These are phyloP conservation scores for Falcunculus frontatus DNA, from an alignment of 2,113 vertebrate species.

Conservation along the genomic window DNA sequence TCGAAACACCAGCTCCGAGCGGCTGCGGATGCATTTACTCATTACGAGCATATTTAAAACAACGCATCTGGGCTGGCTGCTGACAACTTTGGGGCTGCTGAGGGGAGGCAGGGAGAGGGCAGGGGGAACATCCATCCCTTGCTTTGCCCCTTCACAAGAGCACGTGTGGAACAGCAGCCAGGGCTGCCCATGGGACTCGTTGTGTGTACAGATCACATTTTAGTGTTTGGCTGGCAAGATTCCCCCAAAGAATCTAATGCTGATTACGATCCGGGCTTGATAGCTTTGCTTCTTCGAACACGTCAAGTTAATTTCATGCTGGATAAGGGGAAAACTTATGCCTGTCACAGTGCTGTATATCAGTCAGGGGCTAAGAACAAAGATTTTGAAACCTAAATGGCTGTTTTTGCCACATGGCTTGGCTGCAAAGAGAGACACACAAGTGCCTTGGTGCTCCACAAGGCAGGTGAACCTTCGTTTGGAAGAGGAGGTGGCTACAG, in stretches of 20 bases:
- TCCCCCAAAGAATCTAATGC: neutral
- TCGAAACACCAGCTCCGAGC: neutral
- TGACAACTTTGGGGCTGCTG: neutral
- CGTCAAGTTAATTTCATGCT: constrained; percentile 43
- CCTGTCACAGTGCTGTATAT: constrained; percentile 1
- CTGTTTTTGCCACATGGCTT: neutral
- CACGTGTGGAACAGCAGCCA: neutral
- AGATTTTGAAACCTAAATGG: neutral
- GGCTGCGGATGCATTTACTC: neutral
- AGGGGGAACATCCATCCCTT: neutral
- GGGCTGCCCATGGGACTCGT: neutral
- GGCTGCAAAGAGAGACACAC: neutral
- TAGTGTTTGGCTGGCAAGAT: neutral
- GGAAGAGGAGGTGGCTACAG: neutral
- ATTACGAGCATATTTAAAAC: neutral
- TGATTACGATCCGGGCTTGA: neutral
- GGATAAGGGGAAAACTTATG: constrained; percentile 45
- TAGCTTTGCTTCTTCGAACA: constrained; percentile 21
- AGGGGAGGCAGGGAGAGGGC: neutral
- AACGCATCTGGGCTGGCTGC: neutral
- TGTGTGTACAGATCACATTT: neutral
- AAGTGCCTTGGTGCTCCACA: neutral
- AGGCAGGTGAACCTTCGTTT: neutral
- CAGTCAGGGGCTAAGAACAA: constrained; percentile 21
- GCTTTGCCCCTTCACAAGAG: neutral